Percentiles rank a stretch among this genome's conserved stretches.
phyloP scores from a whole-genome alignment of 2,888 invertebrate species.

The Hartigia nigra region DNA sequence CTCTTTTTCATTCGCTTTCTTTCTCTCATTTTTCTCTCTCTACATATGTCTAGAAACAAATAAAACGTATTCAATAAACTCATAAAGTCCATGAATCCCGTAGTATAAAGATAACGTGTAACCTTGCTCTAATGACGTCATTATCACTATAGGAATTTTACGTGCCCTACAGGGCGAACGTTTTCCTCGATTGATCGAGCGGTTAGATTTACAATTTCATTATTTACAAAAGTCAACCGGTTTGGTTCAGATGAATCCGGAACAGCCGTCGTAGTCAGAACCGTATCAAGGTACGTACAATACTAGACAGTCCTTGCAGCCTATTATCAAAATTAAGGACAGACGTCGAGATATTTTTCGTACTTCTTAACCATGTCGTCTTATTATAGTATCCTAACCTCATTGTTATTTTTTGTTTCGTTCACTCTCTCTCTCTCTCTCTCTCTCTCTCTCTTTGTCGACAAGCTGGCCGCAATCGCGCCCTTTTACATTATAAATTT shows the following conservation, averaged over 20 bases:
- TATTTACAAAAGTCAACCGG: background rate
- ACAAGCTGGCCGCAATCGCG: background rate
- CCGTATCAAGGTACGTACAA: background rate
- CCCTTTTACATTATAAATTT: constrained; percentile 48
- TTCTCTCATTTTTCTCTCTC: constrained; percentile 7
- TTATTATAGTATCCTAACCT: background rate
- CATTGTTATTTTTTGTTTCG: background rate
- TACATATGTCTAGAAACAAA: constrained; percentile 15
- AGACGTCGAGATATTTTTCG: background rate
- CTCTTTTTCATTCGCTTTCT: constrained; percentile 15
- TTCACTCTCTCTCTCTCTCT: background rate
- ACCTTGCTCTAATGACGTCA: background rate
- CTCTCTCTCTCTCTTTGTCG: no score
- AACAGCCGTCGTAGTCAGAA: background rate
- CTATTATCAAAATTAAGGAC: background rate
- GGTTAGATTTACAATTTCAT: background rate
- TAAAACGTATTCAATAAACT: background rate
- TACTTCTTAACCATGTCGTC: background rate
- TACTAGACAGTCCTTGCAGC: background rate
- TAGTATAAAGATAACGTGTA: background rate
- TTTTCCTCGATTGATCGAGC: background rate
- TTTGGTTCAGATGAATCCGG: background rate
- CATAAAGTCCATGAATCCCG: background rate
- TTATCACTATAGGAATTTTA: background rate
- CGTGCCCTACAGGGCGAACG: background rate